Conservation (phyloP, 2,797 vertebrate genomes). For the Lepus townsendii region DNA sequence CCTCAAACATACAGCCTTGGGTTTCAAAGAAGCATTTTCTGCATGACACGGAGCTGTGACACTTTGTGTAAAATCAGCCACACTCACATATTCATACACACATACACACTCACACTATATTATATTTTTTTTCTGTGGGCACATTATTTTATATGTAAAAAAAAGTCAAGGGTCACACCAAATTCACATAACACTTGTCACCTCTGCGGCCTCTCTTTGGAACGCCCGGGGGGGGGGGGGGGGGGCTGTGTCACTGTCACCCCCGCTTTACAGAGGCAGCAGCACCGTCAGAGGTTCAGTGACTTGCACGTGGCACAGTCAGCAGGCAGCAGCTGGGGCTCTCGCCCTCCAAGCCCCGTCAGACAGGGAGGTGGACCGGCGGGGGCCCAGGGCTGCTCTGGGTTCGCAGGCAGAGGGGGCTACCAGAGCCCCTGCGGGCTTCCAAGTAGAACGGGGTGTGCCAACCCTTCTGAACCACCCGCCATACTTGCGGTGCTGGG, state of each 20-base stretch:
- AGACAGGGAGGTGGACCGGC: neutral
- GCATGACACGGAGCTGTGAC: neutral
- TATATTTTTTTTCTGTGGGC: neutral
- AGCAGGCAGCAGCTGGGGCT: neutral
- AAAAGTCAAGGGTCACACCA: neutral
- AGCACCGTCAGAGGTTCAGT: neutral
- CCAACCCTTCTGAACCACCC: neutral
- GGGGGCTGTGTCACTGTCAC: neutral
- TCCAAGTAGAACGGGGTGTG: neutral
- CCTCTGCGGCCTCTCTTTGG: no score
- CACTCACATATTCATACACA: no score
- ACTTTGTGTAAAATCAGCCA: neutral
- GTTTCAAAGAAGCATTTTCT: neutral
- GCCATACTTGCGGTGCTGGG: neutral
- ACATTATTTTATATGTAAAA: neutral
- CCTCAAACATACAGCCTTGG: neutral
- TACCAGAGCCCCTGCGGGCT: neutral
- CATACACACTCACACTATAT: neutral
- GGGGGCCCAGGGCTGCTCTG: neutral
- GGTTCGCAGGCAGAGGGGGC: neutral
- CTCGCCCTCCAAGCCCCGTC: neutral
- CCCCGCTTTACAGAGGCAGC: neutral
- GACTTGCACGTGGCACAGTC: neutral
- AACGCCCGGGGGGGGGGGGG: rapidly evolving
- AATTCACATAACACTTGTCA: neutral